Conservation (phyloP, 2,113 vertebrate genomes). For the Morone chrysops region DNA sequence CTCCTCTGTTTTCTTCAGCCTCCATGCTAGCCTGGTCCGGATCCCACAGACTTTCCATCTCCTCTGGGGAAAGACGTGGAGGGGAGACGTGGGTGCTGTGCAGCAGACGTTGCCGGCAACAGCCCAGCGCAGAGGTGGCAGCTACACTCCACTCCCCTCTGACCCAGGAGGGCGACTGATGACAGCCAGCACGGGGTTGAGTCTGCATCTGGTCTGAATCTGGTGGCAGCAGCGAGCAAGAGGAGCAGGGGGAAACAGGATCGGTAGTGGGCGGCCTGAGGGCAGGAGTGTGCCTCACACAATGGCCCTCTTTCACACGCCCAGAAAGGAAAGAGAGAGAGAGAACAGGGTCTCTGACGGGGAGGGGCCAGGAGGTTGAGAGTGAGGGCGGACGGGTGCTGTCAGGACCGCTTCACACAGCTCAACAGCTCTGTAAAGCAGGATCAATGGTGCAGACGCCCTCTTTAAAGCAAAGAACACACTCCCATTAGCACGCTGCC, state of each 20-base stretch:
- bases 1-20: slow-evolving; percentile 79
- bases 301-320: slow-evolving; percentile 89
- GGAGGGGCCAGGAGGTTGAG: slow-evolving; percentile 69
- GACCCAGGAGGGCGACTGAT: slow-evolving; percentile 88
- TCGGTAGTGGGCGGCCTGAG: slow-evolving; percentile 85
- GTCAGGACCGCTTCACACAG: slow-evolving; percentile 73
- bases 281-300: slow-evolving; percentile 90
- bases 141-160: slow-evolving; percentile 87
- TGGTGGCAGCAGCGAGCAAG: slow-evolving; percentile 55
- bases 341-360: slow-evolving; percentile 61
- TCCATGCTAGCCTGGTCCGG: slow-evolving; percentile 81
- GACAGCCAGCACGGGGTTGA: slow-evolving; percentile 81
- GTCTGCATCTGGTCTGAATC: slow-evolving; percentile 87
- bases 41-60: slow-evolving; percentile 85
- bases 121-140: slow-evolving; percentile 83
- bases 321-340: slow-evolving; percentile 69
- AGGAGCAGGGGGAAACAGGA: slow-evolving; percentile 67
- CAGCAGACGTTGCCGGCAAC: slow-evolving; percentile 84
- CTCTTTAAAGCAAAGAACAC: slow-evolving; percentile 56
- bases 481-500: slow-evolving; percentile 76
- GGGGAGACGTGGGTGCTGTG: slow-evolving; percentile 78
- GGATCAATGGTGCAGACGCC: slow-evolving; percentile 77
- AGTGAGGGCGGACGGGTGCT: slow-evolving; percentile 62
- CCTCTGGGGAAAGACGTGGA: slow-evolving; percentile 74
- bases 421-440: slow-evolving; percentile 80